Conservation (phyloP, 2,888 invertebrate species). For the Zaprionus lineosus region DNA sequence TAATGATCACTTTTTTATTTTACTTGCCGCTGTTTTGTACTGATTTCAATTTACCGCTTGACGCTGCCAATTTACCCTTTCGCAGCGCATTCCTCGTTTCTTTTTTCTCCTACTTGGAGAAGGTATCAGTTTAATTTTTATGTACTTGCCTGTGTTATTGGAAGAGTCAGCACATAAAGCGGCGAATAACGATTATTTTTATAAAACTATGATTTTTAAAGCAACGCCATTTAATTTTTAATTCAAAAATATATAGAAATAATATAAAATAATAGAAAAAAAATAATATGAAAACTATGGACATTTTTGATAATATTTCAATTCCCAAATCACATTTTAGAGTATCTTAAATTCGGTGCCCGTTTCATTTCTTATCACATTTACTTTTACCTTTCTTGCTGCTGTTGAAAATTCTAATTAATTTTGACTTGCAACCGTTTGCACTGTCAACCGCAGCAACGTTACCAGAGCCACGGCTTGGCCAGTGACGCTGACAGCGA, state of each 20-base stretch:
- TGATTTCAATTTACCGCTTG: slow-evolving; percentile 69
- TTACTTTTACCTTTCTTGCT: slow-evolving; percentile 14
- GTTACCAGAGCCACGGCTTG: slow-evolving; percentile 33
- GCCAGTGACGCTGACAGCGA: slow-evolving; percentile 9
- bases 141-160: too few relatives aligned
- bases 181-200: too few relatives aligned
- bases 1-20: slow-evolving; percentile 65
- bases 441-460: slow-evolving; percentile 69
- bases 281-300: too few relatives aligned
- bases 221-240: too few relatives aligned
- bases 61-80: slow-evolving; percentile 26
- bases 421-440: slow-evolving; percentile 77
- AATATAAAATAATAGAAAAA: too few relatives aligned
- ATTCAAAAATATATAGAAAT: too few relatives aligned
- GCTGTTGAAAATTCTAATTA: slow-evolving; percentile 73
- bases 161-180: too few relatives aligned
- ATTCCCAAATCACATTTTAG: not conserved
- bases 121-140: not conserved
- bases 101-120: not conserved
- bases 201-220: too few relatives aligned
- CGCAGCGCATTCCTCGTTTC: not conserved
- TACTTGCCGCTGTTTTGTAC: slow-evolving; percentile 56
- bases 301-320: too few relatives aligned
- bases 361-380: too few relatives aligned
- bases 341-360: slow-evolving; percentile 14